Conservation (phyloP, 2,113 vertebrate genomes). For the Podarcis raffonei region DNA sequence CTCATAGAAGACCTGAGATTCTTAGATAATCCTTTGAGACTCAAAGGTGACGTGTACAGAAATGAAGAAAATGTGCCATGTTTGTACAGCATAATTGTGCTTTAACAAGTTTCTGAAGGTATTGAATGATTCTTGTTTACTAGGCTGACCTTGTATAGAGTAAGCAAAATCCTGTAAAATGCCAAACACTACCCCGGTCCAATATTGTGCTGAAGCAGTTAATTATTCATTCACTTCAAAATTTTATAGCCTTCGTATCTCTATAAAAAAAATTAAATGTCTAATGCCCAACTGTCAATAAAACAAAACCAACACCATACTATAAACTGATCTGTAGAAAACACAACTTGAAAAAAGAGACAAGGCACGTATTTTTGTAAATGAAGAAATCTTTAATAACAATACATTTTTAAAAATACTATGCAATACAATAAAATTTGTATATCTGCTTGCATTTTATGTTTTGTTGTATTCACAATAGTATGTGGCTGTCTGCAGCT, state of each 20-base stretch:
- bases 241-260: neutral
- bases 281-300: neutral
- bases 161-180: neutral
- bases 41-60: neutral
- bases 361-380: no score
- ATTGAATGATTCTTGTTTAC: neutral
- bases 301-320: neutral
- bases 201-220: neutral
- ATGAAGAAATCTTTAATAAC: no score
- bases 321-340: no score
- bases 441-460: neutral
- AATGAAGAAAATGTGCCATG: neutral
- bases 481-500: neutral
- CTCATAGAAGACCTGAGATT: neutral
- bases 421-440: no score
- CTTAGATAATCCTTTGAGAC: neutral
- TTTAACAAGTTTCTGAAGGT: neutral
- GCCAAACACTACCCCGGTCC: neutral
- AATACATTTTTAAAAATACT: no score
- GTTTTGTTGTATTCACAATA: neutral
- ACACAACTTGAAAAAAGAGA: no score
- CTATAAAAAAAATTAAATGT: neutral
- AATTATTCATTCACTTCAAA: neutral
- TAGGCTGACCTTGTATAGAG: neutral
- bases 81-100: neutral